phyloP scores from a whole-genome alignment of 2,113 vertebrate genomes.

The Macaca fascicularis region T2T-MFA8v1.1 NC_088389.1:61485501-61486000 shows the following conservation, averaged over 20 bases:
- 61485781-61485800: slow-evolving; percentile 19
- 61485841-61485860: slow-evolving; percentile 41
- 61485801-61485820: slow-evolving; percentile 2
- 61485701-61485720: slow-evolving; percentile 32
- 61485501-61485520: slow-evolving; percentile 48
- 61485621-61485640: slow-evolving; percentile 22
- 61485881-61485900: slow-evolving; percentile 49
- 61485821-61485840: slow-evolving; percentile 46
- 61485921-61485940: too few relatives aligned
- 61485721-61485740: not conserved
- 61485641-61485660: not conserved
- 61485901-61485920: slow-evolving; percentile 10
- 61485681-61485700: not conserved
- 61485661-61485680: not conserved
- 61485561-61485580: slow-evolving; percentile 39
- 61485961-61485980: too few relatives aligned
- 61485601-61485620: slow-evolving; percentile 39
- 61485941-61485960: too few relatives aligned
- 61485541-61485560: slow-evolving; percentile 31
- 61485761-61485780: slow-evolving; percentile 36
- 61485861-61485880: slow-evolving; percentile 40
- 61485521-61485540: not conserved
- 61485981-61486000: too few relatives aligned
- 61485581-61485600: slow-evolving; percentile 51
- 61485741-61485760: slow-evolving; percentile 23